A percentile compares a stretch with the other conserved stretches of the same genome.
These are phyloP conservation scores for Holothuria glaberrima DNA, from an alignment of 35 echinoderm and acorn worm genomes.

Conservation along the genomic window DNA sequence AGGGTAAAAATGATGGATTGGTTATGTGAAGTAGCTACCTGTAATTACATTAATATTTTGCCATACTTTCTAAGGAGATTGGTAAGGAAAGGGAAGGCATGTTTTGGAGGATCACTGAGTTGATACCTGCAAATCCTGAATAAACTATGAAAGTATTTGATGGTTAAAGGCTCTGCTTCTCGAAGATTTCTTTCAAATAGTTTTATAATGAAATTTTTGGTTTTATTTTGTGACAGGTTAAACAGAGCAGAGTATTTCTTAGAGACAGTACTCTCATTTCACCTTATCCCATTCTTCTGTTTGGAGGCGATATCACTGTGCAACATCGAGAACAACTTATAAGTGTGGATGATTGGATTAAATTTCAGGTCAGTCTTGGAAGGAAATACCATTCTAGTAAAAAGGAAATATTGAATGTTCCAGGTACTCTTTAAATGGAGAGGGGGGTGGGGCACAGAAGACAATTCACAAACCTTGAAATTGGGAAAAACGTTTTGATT, in stretches of 20 bases:
- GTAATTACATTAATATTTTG: no score
- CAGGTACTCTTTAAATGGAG: not conserved
- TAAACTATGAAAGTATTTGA: no score
- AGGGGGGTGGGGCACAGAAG: not conserved
- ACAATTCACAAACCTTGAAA: not conserved
- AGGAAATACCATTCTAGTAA: not conserved
- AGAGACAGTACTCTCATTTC: slow-evolving; percentile 79
- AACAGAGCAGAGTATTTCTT: slow-evolving; percentile 79
- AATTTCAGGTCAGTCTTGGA: slow-evolving; percentile 74
- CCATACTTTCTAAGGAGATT: no score
- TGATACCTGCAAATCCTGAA: no score
- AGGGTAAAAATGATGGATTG: no score
- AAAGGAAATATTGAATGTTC: not conserved
- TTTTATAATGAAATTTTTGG: no score
- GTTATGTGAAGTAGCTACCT: no score
- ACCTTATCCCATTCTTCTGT: slow-evolving; percentile 82
- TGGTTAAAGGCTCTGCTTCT: no score
- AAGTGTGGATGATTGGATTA: slow-evolving; percentile 90
- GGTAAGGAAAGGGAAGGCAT: no score
- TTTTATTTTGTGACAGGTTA: slow-evolving; percentile 59
- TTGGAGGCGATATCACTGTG: slow-evolving; percentile 85
- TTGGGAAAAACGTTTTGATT: not conserved
- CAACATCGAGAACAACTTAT: slow-evolving; percentile 89
- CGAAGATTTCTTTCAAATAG: no score
- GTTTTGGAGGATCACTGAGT: no score